Percentiles rank a stretch among this genome's conserved stretches.
Conservation (phyloP, 2,888 invertebrate genomes). For the Theodoxus fluviatilis region DNA sequence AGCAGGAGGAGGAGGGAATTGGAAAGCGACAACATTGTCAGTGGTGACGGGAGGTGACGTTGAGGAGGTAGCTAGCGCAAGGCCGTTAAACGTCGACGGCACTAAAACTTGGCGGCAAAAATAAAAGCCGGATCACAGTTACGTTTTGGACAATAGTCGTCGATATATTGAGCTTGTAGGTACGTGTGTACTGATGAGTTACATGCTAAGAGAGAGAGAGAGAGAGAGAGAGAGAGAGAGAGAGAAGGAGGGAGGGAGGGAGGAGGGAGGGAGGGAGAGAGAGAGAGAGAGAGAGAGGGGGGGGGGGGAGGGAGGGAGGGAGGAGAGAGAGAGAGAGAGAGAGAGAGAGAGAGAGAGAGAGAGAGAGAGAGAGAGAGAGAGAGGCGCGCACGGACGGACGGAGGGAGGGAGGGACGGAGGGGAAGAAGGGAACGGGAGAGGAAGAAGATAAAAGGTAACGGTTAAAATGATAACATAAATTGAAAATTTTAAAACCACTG, state of each 20-base stretch:
- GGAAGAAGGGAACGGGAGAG: neutral
- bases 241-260: neutral
- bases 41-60: too few species aligned
- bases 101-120: too few species aligned
- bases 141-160: too few species aligned
- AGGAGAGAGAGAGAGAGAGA: neutral
- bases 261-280: neutral
- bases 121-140: too few species aligned
- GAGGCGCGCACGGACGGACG: neutral
- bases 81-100: too few species aligned
- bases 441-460: neutral
- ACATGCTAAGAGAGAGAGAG: neutral
- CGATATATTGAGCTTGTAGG: too few species aligned
- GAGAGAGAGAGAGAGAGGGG: neutral
- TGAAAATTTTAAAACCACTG: too few species aligned
- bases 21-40: too few species aligned
- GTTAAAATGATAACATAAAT: too few species aligned
- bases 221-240: slow-evolving; percentile 10
- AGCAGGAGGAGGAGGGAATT: too few species aligned
- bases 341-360: neutral
- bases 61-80: too few species aligned
- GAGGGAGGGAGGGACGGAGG: neutral
- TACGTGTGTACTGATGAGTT: neutral
- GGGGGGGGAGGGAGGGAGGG: neutral
- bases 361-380: neutral